phyloP scores from a whole-genome alignment of 2,888 invertebrate genomes.

The Amiota mariae region DNA sequence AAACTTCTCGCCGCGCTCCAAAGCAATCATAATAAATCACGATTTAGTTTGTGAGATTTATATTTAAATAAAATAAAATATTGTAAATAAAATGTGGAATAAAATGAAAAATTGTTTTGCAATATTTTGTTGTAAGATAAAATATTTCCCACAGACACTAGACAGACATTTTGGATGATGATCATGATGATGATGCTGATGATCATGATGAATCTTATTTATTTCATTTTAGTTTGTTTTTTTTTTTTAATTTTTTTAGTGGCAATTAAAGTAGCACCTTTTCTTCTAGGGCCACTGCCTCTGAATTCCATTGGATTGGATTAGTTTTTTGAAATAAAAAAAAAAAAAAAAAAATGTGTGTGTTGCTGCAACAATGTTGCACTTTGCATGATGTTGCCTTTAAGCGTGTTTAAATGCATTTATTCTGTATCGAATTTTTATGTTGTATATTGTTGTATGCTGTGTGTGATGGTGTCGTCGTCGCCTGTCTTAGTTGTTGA shows the following conservation, averaged over 20 bases:
- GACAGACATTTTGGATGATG: too few species aligned
- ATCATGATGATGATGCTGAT: too few species aligned
- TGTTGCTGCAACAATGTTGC: conserved; percentile 40
- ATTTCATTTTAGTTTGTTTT: background rate
- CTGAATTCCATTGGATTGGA: background rate
- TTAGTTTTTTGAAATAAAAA: too few species aligned
- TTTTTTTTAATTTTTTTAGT: background rate
- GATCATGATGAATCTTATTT: too few species aligned
- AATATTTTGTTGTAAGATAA: background rate
- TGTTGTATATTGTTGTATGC: too few species aligned
- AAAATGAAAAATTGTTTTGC: conserved; percentile 11
- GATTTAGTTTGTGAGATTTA: conserved; percentile 43
- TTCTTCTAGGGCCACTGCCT: background rate
- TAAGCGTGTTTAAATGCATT: background rate
- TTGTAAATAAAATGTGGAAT: background rate
- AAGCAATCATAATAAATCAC: conserved; percentile 51
- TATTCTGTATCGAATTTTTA: too few species aligned
- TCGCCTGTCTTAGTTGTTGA: conserved; percentile 8
- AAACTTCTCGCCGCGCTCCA: conserved; percentile 40
- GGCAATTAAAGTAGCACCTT: background rate
- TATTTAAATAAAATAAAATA: conserved; percentile 14
- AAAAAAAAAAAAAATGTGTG: too few species aligned
- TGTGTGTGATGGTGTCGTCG: background rate
- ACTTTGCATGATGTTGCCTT: background rate
- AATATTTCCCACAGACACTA: conserved; percentile 5